A percentile compares a stretch with the other conserved stretches of the same genome.
These are phyloP conservation scores for Acanthiza pusilla DNA, from an alignment of 2,797 vertebrate genomes.

Conservation along the genomic window DNA sequence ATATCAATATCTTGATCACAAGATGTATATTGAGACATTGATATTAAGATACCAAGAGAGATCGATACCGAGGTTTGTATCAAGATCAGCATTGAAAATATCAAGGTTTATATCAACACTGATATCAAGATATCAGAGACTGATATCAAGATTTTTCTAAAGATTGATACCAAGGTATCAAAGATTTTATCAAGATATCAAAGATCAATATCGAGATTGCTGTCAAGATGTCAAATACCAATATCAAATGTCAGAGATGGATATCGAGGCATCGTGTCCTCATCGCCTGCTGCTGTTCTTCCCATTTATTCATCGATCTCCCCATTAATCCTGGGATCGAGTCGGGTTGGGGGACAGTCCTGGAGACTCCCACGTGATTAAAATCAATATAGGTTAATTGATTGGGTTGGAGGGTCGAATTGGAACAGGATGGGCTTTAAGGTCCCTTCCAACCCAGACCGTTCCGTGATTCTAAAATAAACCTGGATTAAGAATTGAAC, in stretches of 20 bases:
- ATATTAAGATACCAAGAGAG: neutral
- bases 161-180: neutral
- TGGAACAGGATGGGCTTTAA: neutral
- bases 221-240: neutral
- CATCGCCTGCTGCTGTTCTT: neutral
- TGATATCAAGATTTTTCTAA: neutral
- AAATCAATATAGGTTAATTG: neutral
- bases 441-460: neutral
- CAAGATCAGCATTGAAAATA: neutral
- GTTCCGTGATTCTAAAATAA: rapidly evolving
- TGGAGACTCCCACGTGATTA: neutral
- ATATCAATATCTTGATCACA: neutral
- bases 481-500: neutral
- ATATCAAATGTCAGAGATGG: too few relatives aligned
- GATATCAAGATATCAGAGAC: neutral
- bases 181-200: neutral
- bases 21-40: too few relatives aligned
- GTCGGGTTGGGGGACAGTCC: rapidly evolving
- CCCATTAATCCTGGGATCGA: neutral
- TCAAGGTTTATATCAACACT: neutral
- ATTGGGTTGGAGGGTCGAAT: neutral
- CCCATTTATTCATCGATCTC: neutral
- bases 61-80: neutral
- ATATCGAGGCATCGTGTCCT: neutral
- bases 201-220: too few relatives aligned